Evolutionary conservation across 2,113 vertebrate genomes (phyloP).

Genomic region (Triplophysa siluroides): DNA sequence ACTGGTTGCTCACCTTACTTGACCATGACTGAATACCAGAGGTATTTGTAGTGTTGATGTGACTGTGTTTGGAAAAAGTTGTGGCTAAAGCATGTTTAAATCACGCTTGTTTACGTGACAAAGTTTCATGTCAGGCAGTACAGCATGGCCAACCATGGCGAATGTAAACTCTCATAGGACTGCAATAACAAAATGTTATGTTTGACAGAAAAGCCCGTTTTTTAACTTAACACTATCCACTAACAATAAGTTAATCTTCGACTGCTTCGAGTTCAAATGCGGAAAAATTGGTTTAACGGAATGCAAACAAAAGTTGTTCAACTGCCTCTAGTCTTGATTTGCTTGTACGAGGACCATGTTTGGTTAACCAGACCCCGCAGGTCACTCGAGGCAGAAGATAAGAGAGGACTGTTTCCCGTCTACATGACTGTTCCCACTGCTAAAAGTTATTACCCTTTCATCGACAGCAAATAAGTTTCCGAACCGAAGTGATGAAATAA

Average conservation of each 20-base stretch:
- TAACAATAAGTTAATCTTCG: not conserved
- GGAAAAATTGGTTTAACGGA: not conserved
- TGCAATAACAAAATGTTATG: not conserved
- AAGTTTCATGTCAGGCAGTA: not conserved
- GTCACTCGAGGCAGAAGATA: constrained; percentile 26
- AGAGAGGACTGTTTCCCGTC: constrained; percentile 18
- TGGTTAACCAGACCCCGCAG: not conserved
- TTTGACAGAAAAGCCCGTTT: not conserved
- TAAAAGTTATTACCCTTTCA: not conserved
- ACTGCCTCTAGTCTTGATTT: not conserved
- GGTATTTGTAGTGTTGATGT: constrained; percentile 67
- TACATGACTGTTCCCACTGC: not conserved
- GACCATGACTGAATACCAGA: constrained; percentile 62
- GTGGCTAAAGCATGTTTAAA: constrained; percentile 15
- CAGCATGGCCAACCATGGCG: not conserved
- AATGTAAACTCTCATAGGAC: not conserved
- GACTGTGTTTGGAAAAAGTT: constrained; percentile 69
- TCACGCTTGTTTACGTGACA: constrained; percentile 12
- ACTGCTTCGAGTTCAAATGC: not conserved
- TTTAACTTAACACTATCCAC: not conserved
- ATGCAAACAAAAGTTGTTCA: not conserved
- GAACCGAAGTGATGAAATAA: not conserved
- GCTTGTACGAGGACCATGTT: not conserved
- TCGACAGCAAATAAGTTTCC: not conserved
- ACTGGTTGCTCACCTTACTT: constrained; percentile 56